A percentile compares a stretch with the other conserved stretches of the same genome.
phyloP scores from a whole-genome alignment of 1,140 invertebrate genomes.

The Nymphalis io region DNA sequence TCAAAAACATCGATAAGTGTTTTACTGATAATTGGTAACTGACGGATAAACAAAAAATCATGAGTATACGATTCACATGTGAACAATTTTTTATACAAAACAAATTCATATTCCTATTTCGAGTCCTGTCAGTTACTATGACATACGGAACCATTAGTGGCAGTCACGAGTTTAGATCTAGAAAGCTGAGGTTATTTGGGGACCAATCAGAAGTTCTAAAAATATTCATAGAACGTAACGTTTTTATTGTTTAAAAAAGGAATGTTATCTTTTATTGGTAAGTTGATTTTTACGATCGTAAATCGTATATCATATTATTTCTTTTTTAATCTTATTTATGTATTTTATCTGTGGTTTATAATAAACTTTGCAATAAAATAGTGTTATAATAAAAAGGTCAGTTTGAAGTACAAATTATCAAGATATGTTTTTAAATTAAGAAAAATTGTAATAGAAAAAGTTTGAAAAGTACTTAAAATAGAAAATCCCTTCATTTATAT shows the following conservation, averaged over 20 bases:
- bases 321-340: too few relatives aligned
- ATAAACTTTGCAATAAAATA: too few relatives aligned
- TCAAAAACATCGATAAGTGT: too few relatives aligned
- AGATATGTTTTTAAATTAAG: too few relatives aligned
- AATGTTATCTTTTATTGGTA: not conserved
- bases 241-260: not conserved
- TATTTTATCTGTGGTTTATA: too few relatives aligned
- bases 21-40: too few relatives aligned
- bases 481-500: conserved; percentile 7
- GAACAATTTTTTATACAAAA: not conserved
- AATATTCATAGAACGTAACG: not conserved
- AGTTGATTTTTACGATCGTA: too few relatives aligned
- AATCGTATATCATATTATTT: too few relatives aligned
- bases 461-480: conserved; percentile 6
- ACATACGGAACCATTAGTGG: conserved; percentile 25
- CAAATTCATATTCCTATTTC: conserved; percentile 14
- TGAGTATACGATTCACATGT: too few relatives aligned
- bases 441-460: conserved; percentile 2
- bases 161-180: conserved; percentile 25
- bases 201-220: conserved; percentile 1
- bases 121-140: conserved; percentile 24
- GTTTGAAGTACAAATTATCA: too few relatives aligned
- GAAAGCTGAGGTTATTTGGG: conserved; percentile 13
- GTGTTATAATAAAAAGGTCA: too few relatives aligned
- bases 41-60: too few relatives aligned